Evolutionary conservation across 2,888 invertebrate genomes (phyloP).

Genomic region (Cheilosia impressa): DNA sequence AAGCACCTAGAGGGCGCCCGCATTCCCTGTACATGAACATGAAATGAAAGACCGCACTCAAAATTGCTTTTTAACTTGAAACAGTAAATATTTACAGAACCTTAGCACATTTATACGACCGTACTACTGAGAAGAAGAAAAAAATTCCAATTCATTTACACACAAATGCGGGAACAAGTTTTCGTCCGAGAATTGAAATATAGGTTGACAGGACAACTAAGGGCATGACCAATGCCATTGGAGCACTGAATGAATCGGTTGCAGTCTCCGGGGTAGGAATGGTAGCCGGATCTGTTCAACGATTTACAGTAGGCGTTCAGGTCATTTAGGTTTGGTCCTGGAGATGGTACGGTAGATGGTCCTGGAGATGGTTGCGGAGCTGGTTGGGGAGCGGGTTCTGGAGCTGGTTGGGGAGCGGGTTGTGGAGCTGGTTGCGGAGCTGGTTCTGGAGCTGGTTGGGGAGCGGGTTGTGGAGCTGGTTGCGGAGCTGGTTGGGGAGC

Average conservation of each 20-base stretch:
- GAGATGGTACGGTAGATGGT: not conserved
- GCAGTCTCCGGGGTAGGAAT: slow-evolving; percentile 79
- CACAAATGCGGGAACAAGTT: slow-evolving; percentile 76
- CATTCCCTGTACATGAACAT: too few species aligned
- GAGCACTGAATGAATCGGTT: slow-evolving; percentile 79
- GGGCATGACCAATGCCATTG: slow-evolving; percentile 75
- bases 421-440: slow-evolving; percentile 20
- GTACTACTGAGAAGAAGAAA: too few species aligned
- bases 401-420: slow-evolving; percentile 66
- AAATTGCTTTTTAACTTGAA: too few species aligned
- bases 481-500: not conserved
- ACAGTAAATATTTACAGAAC: too few species aligned
- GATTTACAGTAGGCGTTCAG: slow-evolving; percentile 4
- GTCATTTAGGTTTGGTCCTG: not conserved
- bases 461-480: slow-evolving; percentile 44
- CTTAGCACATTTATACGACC: too few species aligned
- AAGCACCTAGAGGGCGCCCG: too few species aligned
- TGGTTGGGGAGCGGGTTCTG: not conserved
- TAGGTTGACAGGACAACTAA: slow-evolving; percentile 77
- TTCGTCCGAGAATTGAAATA: slow-evolving; percentile 76
- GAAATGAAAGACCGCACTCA: too few species aligned
- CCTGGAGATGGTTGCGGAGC: not conserved
- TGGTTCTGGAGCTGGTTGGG: slow-evolving; percentile 65
- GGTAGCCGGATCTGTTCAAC: slow-evolving; percentile 49
- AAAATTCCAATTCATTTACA: not conserved